phyloP scores from a whole-genome alignment of 2,113 vertebrate genomes.

The Platycercus adscitus region DNA sequence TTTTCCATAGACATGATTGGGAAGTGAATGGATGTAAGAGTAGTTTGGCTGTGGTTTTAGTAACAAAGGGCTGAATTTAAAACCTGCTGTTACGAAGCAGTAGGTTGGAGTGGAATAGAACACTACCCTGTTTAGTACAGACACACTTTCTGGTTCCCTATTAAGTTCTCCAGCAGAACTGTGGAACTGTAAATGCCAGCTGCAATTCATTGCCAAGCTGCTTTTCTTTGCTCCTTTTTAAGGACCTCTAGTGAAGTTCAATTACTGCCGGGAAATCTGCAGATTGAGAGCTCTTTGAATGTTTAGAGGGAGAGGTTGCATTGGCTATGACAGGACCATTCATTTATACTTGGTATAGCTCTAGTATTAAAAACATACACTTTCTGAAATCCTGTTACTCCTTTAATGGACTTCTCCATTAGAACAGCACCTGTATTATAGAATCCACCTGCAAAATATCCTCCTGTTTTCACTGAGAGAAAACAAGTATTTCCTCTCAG shows the following conservation, averaged over 20 bases:
- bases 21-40: neutral
- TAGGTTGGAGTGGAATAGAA: neutral
- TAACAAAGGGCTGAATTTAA: neutral
- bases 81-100: neutral
- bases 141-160: neutral
- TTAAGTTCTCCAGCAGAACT: neutral
- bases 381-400: neutral
- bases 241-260: neutral
- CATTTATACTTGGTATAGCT: neutral
- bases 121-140: neutral
- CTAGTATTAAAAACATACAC: neutral
- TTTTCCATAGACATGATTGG: neutral
- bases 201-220: neutral
- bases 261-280: neutral
- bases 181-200: neutral
- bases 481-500: neutral
- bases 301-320: neutral
- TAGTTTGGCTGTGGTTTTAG: neutral
- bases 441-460: neutral
- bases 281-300: neutral
- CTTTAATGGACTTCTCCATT: neutral
- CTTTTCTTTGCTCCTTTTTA: neutral
- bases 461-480: neutral
- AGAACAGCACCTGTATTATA: neutral
- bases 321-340: neutral